Base-by-base conservation (phyloP, 2,888 invertebrate genomes). In the Athalia cordata region DNA sequence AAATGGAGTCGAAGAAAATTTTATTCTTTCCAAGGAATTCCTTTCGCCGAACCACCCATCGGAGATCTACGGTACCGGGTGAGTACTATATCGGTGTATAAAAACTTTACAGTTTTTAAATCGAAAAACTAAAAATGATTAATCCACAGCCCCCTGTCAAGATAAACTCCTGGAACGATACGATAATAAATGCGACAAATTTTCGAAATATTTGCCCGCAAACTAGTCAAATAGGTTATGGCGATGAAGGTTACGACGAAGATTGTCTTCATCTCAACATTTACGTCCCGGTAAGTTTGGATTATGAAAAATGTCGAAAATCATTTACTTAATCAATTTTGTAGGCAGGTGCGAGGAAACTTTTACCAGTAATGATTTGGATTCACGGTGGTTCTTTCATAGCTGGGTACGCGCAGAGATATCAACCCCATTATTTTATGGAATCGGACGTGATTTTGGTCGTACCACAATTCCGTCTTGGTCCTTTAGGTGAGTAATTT, bases 381-480 rank as follows among this genome's bases (percentile, higher is more conserved):
- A 84, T 91, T 70, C 90, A 91, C 79, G 91, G 91, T 0, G 91
- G 91, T 7, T 90, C 88, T 43, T 91, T 89, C 80, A 86, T 87
- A 76, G 88, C 90, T 82, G 91, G 91, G 15, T 87, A 90, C 1
- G 83, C 91, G 4, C 80, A 83, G 13, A 86, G 89, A 82, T 89
- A 89, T 83, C 89, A 91, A 11, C 89, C 91, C 3, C 82, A 88
- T 78, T 89, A 90, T 84, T 84, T 91, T 3, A 84, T 91, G n/a
- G 92, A 92, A 82, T 85, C 89, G 47, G 91, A 92, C 80, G 86
- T 92, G n/a, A 89, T 92, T 2, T 83, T 92, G 5, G 92, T 92
- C 1, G 91, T 91, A 9, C 87, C 91, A 5, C 91, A 92, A 81
- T 92, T 92, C 85, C 87, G 92, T 4, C 84, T 92, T 0, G 92